Evolutionary conservation across 1,140 invertebrate species (phyloP), one percentile per base, ranked within the genome.

Genomic region (Aphidius gifuensis): DNA sequence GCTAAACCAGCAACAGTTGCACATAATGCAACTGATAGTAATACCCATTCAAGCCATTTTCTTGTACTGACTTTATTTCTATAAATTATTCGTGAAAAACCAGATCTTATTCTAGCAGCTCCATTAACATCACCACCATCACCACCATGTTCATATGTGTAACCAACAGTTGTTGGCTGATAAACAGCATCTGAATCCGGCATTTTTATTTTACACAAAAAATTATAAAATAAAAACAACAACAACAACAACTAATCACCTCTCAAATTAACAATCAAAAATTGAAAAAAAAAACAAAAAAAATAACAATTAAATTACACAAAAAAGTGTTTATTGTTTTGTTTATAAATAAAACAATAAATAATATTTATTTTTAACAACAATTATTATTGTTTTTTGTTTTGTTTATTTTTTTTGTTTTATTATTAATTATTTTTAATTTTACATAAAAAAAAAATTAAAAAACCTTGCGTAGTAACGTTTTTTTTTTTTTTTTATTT

Each of bases 121-220:
- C 69, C 65, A 8, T 66, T 69, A 55, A 66, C 59, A 8, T 67
- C 70, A 54, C 65, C 62, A 3, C 69, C 72, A 56, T 77, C 77
- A 11, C 75, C 71, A 11, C 73, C 75, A 53, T 68, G 67, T 50
- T 80, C 80, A 58, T 81, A 81, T 4, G 73, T 68, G 57, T 80
- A 81, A 45, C 80, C 80, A 51, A 80, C 80, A 9, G 80, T 81
- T 0, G 80, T 80, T 45, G 79, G 80, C 58, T 80, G 80, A 66
- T 80, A 80, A 66, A 80, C 80, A 39, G 80, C 80, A 62, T 75
- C 75, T 59, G 74, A 80, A 61, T 79, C 76, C 44, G 77, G 74
- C 77, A 79, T 79, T 4, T 44, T 51, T 62, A 40, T 40, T 4
- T 50, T 55, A n/a, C 9, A 46, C 47, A 45, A 46, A 58, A 5